Base-by-base conservation (phyloP, 2,797 vertebrate species). In the Anas bernieri region DNA sequence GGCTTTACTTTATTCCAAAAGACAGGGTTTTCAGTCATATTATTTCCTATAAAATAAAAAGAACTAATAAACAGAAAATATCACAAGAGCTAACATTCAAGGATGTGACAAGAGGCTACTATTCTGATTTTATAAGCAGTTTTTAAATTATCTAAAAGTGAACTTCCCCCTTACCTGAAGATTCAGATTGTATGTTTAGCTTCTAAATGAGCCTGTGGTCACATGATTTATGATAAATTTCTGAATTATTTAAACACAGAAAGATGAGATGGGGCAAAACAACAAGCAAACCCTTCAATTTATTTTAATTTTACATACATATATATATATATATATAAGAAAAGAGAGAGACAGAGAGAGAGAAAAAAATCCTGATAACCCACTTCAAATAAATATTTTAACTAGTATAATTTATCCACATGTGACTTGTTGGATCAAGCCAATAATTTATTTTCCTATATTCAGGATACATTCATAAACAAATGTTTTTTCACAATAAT, bases 1-100 rank as follows among this genome's bases (percentile, higher is more conserved):
- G 97, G 98, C 98, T 97, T 98, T 96, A 94, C 97, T 98, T 98
- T 98, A 98, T 98, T 98, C 97, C 98, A 98, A 98, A 96, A 97
- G 97, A 97, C 98, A 94, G 97, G 94, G 90, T 96, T 98, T 96
- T 97, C 96, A 98, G 97, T 98, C 97, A 98, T 96, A 97, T 67
- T 94, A 88, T 91, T 95, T 92, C 59, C 28, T 72, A 90, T 69
- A 94, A 96, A 86, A 83, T 22, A 92, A 82, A 94, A 95, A 92
- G 7, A 89, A 90, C 45, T 50, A 88, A 80, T 79, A 95, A 89
- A 94, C 41, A 85, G 56, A 11, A 75, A 90, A 96, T 93, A 62
- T 80, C 79, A 62, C 39, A 90, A 90, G 41, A 85, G 17, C 73
- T 83, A 96, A 92, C 91, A 92, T 96, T 94, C 73, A 96, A 93